Conservation (phyloP, 53 echinoderm and acorn worm genomes). For the Antedon mediterranea region DNA sequence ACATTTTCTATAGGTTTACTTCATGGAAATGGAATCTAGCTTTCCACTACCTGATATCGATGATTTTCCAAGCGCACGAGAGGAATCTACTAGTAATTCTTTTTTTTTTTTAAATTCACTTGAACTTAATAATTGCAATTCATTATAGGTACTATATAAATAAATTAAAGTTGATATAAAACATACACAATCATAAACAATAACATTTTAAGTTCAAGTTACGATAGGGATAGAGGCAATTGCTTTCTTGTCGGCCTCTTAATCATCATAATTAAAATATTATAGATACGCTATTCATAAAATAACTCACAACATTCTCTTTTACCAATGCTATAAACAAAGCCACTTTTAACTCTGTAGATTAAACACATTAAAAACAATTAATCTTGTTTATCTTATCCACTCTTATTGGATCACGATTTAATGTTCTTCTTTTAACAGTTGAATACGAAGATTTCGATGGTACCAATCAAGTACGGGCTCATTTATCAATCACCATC, state of each 20-base stretch:
- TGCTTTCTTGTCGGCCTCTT: too few relatives aligned
- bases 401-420: background rate
- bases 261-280: too few relatives aligned
- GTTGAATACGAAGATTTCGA: background rate
- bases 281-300: too few relatives aligned
- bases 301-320: too few relatives aligned
- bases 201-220: too few relatives aligned
- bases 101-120: background rate
- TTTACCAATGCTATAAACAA: too few relatives aligned
- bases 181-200: too few relatives aligned
- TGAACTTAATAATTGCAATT: background rate
- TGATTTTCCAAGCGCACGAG: background rate
- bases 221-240: too few relatives aligned
- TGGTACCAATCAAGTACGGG: background rate
- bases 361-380: too few relatives aligned
- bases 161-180: too few relatives aligned
- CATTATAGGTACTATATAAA: background rate
- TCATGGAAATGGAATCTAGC: background rate
- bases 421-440: background rate
- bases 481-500: background rate
- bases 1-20: background rate
- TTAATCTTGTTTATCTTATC: too few relatives aligned
- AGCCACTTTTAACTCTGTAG: too few relatives aligned
- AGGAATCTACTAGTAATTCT: background rate
- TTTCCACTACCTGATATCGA: background rate